Base-by-base conservation (phyloP, 1,140 invertebrate genomes). In the Luehdorfia chinensis region DNA sequence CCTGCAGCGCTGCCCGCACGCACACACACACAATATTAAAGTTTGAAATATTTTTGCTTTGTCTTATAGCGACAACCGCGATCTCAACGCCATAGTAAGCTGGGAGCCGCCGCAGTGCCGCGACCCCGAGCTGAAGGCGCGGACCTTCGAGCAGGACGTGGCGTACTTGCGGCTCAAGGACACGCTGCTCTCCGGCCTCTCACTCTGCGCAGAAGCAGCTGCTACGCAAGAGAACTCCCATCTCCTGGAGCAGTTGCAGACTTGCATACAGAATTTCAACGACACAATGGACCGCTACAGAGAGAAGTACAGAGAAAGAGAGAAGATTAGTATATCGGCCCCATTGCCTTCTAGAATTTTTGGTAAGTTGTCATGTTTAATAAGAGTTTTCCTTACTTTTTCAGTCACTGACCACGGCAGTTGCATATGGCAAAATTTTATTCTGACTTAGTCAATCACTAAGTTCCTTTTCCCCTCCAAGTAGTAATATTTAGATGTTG, bases 41-140 rank as follows among this genome's bases (percentile, higher is more conserved):
- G 13, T 18, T 6, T 9, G 4, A 7, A 13, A 15, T 25, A 79
- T n/a, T 36, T 27, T 2, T 47, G 11, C 13, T 19, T 52, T 57
- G 12, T n/a, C n/a, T n/a, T n/a, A n/a, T 66, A 85, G 80, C 28
- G 90, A 91, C 59, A 91, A 92, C 71, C 87, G 89, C 13, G 91
- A 92, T 56, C 69, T 91, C 7, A 84, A 84, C 19, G 89, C 90
- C 0, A 88, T 90, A 34, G 76, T 90, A 6, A 88, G 80, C 39
- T 92, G 89, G 88, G 89, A 91, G 61, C 90, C 90, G 0, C 66
- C 92, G 85, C 81, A 95, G 90, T 73, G 93, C 90, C 55, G 91
- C 83, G 84, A 94, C 87, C 73, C 94, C 89, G 83, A 95, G 89
- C 59, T 93, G 83, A 75, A 94, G 90, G 8, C 34, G 5, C 59